These are phyloP conservation scores for Mactromeris polynyma DNA, from an alignment of 2,888 invertebrate species.

Conservation along the genomic window DNA sequence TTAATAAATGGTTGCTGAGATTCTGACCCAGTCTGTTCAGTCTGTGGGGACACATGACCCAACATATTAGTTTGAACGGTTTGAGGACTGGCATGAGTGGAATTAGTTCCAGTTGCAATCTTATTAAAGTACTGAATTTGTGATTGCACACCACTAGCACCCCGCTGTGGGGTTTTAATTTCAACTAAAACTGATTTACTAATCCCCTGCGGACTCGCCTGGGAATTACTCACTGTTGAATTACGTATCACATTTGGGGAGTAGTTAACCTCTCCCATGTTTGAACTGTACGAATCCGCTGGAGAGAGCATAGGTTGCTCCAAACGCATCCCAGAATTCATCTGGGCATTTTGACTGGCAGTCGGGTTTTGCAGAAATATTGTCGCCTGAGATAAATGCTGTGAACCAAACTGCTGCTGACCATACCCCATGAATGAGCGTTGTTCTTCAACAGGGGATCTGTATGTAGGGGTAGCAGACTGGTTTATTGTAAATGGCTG, in stretches of 20 bases:
- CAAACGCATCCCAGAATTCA: constrained; percentile 33
- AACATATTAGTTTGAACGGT: constrained; percentile 38
- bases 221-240: constrained; percentile 30
- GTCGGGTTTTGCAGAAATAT: constrained; percentile 66
- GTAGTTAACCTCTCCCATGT: constrained; percentile 24
- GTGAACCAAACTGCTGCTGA: constrained; percentile 47
- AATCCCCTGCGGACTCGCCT: constrained; percentile 36
- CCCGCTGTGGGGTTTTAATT: constrained; percentile 48
- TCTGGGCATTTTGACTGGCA: constrained; percentile 46
- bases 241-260: constrained; percentile 34
- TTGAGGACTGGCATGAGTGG: constrained; percentile 30
- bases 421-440: constrained; percentile 39
- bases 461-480: constrained; percentile 45
- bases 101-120: constrained; percentile 44
- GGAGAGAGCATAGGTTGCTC: constrained; percentile 49
- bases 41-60: constrained; percentile 40
- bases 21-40: constrained; percentile 20
- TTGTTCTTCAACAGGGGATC: constrained; percentile 61
- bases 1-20: constrained; percentile 31
- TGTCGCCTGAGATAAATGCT: constrained; percentile 70
- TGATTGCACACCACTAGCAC: constrained; percentile 59
- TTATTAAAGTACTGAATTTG: constrained; percentile 68
- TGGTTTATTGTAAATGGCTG: constrained; percentile 13
- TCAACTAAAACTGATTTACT: constrained; percentile 59
- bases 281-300: constrained; percentile 25